A percentile compares a stretch with the other conserved stretches of the same genome.
Conservation (phyloP, 35 echinoderm and acorn worm genomes). For the Nesometra sesokonis region DNA sequence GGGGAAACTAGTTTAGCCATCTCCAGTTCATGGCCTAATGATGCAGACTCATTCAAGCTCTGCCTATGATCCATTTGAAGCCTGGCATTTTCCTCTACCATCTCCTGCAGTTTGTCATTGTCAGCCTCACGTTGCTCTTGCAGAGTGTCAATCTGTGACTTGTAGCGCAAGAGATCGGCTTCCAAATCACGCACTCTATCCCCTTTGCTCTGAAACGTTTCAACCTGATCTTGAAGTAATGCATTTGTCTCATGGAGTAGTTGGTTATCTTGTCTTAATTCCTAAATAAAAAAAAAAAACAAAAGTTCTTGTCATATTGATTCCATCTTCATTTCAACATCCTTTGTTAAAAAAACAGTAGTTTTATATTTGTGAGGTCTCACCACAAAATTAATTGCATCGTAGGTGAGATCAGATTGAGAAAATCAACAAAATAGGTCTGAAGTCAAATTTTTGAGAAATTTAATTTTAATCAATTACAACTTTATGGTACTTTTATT, state of each 20-base stretch:
- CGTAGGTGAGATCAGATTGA: no score
- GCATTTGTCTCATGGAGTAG: conserved; percentile 79
- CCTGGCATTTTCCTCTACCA: conserved; percentile 57
- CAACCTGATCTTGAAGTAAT: conserved; percentile 83
- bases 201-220: conserved; percentile 63
- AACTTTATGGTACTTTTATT: no score
- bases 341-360: no score
- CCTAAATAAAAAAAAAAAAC: conserved; percentile 17
- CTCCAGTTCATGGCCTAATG: conserved; percentile 74
- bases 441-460: no score
- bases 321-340: no score
- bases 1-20: conserved; percentile 66
- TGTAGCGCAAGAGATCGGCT: conserved; percentile 41
- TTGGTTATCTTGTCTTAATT: conserved; percentile 91
- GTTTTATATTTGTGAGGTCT: no score
- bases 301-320: no score
- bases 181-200: conserved; percentile 68
- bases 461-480: no score
- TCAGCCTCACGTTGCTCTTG: conserved; percentile 66
- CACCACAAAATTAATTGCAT: no score
- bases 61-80: conserved; percentile 69
- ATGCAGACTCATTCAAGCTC: conserved; percentile 84
- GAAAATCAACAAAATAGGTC: no score
- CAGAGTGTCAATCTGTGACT: conserved; percentile 64
- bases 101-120: conserved; percentile 58